Conservation (phyloP, 92 coral and sea anemone species). For the Zoanthus sansibaricus region DNA sequence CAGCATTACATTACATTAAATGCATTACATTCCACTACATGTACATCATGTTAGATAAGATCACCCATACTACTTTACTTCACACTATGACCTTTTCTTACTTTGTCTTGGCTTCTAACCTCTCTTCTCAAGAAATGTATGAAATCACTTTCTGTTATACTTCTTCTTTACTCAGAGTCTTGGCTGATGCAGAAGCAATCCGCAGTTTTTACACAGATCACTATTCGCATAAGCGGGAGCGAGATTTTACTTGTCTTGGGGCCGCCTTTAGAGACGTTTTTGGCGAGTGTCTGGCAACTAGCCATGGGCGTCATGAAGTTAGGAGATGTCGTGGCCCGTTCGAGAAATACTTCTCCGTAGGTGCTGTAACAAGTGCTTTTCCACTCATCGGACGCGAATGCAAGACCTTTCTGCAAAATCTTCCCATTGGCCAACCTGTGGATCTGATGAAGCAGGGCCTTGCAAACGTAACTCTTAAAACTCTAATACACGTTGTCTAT, state of each 20-base stretch:
- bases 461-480: constrained; percentile 80
- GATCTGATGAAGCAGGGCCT: constrained; percentile 73
- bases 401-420: constrained; percentile 58
- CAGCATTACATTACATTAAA: too few relatives aligned
- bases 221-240: constrained; percentile 89
- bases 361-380: constrained; percentile 59
- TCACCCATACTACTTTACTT: too few relatives aligned
- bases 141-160: not conserved
- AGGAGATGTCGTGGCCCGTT: constrained; percentile 95
- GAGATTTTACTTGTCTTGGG: constrained; percentile 82
- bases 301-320: constrained; percentile 89
- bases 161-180: constrained; percentile 56
- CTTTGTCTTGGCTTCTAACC: too few relatives aligned
- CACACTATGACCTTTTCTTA: too few relatives aligned
- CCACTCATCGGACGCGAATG: constrained; percentile 82
- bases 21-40: too few relatives aligned
- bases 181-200: constrained; percentile 91
- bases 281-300: constrained; percentile 87
- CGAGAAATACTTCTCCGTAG: constrained; percentile 85
- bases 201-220: constrained; percentile 91
- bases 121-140: not conserved
- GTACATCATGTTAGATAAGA: too few relatives aligned
- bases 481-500: constrained; percentile 74
- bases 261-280: constrained; percentile 72
- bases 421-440: constrained; percentile 71